phyloP scores from a whole-genome alignment of 2,113 vertebrate species.

The Camelus dromedarius region DNA sequence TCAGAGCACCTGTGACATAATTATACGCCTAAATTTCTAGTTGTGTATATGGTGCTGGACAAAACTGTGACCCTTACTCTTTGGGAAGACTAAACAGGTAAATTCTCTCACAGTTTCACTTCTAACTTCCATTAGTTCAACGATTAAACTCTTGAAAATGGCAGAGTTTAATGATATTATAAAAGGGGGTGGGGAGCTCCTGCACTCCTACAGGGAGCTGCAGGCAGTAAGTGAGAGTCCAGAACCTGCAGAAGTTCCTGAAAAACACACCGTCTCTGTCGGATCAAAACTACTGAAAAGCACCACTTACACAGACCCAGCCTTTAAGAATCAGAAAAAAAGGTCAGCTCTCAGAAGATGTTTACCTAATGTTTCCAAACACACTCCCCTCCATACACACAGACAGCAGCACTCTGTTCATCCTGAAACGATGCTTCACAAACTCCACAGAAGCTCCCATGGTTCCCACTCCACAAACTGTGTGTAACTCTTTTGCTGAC shows the following conservation, averaged over 20 bases:
- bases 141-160: slow-evolving; percentile 20
- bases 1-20: not conserved
- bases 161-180: not conserved
- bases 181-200: not conserved
- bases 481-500: not conserved
- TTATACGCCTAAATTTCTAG: slow-evolving; percentile 5
- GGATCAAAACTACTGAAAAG: slow-evolving; percentile 12
- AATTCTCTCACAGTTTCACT: not conserved
- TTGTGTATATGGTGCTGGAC: not conserved
- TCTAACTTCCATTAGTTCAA: slow-evolving; percentile 33
- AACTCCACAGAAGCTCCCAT: not conserved
- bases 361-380: slow-evolving; percentile 3
- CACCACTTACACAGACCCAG: not conserved
- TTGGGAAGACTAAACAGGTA: slow-evolving; percentile 15
- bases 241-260: slow-evolving; percentile 2
- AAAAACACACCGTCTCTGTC: not conserved
- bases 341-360: not conserved
- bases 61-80: not conserved
- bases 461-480: not conserved
- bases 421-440: not conserved
- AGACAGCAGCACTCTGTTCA: slow-evolving; percentile 25
- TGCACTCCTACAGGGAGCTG: not conserved
- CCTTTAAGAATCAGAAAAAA: not conserved
- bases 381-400: not conserved
- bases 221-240: not conserved